phyloP scores from a whole-genome alignment of 2,888 invertebrate genomes.

The Lamellibrachia columna region DNA sequence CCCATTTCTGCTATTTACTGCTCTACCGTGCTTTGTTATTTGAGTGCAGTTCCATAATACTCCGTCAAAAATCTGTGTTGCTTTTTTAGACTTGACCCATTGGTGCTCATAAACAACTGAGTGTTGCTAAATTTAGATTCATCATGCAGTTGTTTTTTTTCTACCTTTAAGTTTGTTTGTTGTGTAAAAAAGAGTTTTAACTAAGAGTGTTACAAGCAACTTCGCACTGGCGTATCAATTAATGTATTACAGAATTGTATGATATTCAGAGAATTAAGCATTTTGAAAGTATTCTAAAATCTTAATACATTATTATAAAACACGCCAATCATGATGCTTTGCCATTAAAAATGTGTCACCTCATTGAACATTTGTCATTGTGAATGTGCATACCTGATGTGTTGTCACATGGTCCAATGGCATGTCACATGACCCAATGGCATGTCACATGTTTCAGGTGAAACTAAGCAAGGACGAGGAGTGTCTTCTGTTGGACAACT shows the following conservation, averaged over 20 bases:
- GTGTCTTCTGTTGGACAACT: constrained; percentile 55
- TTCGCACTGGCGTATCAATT: not conserved
- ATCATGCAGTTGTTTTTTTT: not conserved
- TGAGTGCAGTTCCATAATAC: not conserved
- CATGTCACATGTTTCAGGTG: constrained; percentile 19
- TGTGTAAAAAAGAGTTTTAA: not conserved
- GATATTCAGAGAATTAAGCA: not conserved
- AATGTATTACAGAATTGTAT: not conserved
- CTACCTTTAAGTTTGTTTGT: not conserved
- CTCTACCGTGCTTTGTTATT: not conserved
- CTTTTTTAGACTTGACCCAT: not conserved
- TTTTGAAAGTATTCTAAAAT: no score
- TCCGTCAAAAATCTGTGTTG: not conserved
- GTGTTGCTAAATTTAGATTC: not conserved
- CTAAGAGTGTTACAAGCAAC: not conserved
- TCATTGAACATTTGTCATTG: not conserved
- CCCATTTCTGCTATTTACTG: not conserved
- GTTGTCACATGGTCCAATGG: not conserved
- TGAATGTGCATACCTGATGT: not conserved
- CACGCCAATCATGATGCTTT: not conserved
- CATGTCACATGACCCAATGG: not conserved
- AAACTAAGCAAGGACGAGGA: constrained; percentile 46
- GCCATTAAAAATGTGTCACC: not conserved
- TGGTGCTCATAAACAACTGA: not conserved
- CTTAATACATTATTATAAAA: not conserved